Conservation (phyloP, 1,140 invertebrate genomes). For the Linepithema humile region DNA sequence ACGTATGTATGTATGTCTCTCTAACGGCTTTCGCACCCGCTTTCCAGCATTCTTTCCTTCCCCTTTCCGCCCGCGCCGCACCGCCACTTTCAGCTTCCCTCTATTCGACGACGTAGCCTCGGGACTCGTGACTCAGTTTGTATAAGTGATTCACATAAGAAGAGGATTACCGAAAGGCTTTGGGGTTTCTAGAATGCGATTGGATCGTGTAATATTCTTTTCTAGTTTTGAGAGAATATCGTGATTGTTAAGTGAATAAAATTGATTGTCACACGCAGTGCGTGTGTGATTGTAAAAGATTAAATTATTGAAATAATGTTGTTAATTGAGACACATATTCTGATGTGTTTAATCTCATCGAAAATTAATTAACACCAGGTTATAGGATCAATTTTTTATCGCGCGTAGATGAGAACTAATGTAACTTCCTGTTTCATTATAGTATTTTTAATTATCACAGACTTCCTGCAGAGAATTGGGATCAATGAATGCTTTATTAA, state of each 20-base stretch:
- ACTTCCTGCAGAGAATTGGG: background rate
- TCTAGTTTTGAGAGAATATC: background rate
- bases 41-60: slow-evolving; percentile 12
- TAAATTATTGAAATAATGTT: background rate
- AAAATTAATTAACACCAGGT: slow-evolving; percentile 13
- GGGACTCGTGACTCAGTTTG: background rate
- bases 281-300: background rate
- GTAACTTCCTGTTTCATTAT: background rate
- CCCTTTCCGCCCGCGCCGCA: background rate
- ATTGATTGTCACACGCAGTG: background rate
- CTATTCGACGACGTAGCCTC: background rate
- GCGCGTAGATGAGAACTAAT: background rate
- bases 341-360: background rate
- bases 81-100: background rate
- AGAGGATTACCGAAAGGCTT: background rate
- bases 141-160: background rate
- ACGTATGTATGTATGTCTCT: background rate
- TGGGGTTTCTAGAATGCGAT: background rate
- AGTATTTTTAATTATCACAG: background rate
- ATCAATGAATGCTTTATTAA: slow-evolving; percentile 5
- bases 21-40: background rate
- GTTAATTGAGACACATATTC: slow-evolving; percentile 8
- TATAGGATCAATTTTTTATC: background rate
- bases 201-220: background rate
- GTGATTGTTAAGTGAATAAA: background rate